These are phyloP conservation scores for Delichon dasypus DNA, from an alignment of 2,797 vertebrate genomes.

Conservation along the genomic window DNA sequence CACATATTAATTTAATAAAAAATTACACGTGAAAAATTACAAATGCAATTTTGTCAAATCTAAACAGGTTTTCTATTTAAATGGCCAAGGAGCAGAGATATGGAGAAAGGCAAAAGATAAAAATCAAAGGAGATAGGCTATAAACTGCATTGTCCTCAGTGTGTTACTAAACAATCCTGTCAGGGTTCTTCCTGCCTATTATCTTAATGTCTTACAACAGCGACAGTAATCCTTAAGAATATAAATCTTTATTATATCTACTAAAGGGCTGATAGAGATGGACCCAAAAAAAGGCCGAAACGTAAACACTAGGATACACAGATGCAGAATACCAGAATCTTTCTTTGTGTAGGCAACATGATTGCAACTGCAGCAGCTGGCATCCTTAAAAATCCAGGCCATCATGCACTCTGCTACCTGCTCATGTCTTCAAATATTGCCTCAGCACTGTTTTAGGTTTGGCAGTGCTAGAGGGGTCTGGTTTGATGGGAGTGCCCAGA, in stretches of 20 bases:
- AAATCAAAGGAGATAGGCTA: neutral
- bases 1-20: neutral
- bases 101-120: neutral
- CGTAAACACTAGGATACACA: neutral
- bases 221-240: neutral
- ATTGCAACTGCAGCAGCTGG: neutral
- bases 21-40: neutral
- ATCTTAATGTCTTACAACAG: neutral
- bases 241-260: neutral
- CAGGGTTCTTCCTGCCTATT: neutral
- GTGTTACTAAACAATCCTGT: neutral
- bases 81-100: neutral
- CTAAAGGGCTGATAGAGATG: neutral
- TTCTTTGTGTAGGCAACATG: neutral
- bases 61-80: neutral
- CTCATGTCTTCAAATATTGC: neutral
- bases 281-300: neutral
- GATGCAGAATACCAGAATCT: neutral
- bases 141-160: neutral
- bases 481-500: neutral
- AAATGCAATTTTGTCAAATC: neutral
- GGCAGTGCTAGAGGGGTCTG: neutral
- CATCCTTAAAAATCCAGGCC: neutral
- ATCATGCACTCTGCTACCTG: fast-evolving
- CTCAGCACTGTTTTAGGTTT: neutral